Evolutionary conservation across 2,113 vertebrate species (phyloP).

Genomic region (Helogale parvula): DNA sequence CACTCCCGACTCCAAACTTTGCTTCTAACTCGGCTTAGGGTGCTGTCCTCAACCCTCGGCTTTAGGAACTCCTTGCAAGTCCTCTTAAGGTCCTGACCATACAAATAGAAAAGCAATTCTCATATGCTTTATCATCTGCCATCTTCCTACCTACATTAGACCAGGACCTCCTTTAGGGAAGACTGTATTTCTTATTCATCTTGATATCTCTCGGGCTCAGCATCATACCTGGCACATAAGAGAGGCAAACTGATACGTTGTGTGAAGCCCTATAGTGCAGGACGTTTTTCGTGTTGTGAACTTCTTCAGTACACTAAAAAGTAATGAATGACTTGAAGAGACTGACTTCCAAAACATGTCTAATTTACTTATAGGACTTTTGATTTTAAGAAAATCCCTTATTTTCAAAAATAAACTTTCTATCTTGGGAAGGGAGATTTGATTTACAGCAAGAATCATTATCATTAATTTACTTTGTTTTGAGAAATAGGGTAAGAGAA

Average conservation of each 20-base stretch:
- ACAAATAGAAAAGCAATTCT: not conserved
- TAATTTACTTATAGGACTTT: not conserved
- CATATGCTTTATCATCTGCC: not conserved
- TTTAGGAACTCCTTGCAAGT: not conserved
- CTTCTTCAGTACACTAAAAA: not conserved
- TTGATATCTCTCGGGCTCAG: not conserved
- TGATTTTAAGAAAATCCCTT: not conserved
- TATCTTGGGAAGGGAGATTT: not conserved
- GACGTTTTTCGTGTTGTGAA: not conserved
- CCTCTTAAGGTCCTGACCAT: not conserved
- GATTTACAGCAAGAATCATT: not conserved
- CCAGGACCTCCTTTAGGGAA: not conserved
- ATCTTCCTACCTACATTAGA: not conserved
- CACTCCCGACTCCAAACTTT: not conserved
- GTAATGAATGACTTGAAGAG: not conserved
- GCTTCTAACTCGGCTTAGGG: not conserved
- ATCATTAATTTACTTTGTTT: not conserved
- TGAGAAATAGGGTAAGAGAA: not conserved
- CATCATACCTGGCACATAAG: not conserved
- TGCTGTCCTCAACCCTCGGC: not conserved
- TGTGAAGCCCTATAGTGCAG: not conserved
- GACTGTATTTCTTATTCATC: not conserved
- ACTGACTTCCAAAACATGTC: not conserved
- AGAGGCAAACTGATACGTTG: not conserved
- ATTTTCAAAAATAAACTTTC: not conserved